These are phyloP conservation scores for Penaeus japonicus DNA, from an alignment of 1,140 invertebrate genomes.

Conservation along the genomic window DNA sequence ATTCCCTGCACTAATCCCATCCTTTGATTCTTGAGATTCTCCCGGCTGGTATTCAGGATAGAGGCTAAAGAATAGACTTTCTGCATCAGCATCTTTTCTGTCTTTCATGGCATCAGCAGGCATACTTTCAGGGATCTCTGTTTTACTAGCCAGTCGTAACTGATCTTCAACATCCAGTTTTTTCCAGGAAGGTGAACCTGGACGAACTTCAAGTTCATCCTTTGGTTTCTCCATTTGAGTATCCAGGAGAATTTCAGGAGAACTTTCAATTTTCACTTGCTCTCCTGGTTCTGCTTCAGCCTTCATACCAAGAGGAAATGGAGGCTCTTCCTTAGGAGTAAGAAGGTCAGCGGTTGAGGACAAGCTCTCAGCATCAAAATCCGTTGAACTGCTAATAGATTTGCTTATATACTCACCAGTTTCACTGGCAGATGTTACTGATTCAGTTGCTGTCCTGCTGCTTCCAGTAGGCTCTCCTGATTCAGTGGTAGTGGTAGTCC, in stretches of 20 bases:
- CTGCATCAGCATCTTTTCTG: background rate
- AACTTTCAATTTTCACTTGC: background rate
- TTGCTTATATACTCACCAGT: constrained; percentile 8
- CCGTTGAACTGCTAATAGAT: constrained; percentile 12
- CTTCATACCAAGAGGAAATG: background rate
- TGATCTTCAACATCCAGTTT: constrained; percentile 1
- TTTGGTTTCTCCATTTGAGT: background rate
- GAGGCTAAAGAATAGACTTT: constrained; percentile 29
- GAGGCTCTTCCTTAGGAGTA: constrained; percentile 12
- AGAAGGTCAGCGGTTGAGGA: constrained; percentile 18
- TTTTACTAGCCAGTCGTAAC: background rate
- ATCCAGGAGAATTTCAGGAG: background rate
- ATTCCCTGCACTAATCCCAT: background rate
- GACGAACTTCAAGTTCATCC: background rate
- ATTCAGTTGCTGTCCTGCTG: background rate
- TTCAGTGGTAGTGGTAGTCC: background rate
- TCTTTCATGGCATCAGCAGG: background rate
- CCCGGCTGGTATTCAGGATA: constrained; percentile 31
- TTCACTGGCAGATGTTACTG: background rate
- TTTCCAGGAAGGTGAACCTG: background rate
- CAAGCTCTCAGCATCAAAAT: constrained; percentile 19
- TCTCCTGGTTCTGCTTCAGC: background rate
- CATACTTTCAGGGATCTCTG: background rate
- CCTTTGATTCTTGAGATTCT: background rate
- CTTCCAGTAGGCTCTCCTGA: background rate